Evolutionary conservation across 23 tunicate species (phyloP).

Genomic region (Trididemnum clinides): DNA sequence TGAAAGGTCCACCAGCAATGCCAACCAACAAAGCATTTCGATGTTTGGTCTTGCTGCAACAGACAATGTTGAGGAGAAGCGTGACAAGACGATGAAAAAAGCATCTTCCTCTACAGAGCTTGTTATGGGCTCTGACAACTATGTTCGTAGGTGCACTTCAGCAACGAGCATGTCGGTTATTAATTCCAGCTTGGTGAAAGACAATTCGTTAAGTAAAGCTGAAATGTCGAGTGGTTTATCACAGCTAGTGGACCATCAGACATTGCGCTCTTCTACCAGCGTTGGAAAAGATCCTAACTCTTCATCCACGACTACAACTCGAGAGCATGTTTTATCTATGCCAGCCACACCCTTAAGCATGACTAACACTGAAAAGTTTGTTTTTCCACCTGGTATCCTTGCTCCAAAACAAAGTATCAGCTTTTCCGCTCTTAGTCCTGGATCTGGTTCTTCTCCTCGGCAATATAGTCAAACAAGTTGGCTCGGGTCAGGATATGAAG

Average conservation of each 20-base stretch:
- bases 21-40: too few relatives aligned
- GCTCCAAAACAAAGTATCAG: not conserved
- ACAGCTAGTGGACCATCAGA: constrained; percentile 5
- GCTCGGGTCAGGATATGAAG: constrained; percentile 88
- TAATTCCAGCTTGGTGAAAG: not conserved
- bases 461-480: constrained; percentile 78
- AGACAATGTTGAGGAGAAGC: too few relatives aligned
- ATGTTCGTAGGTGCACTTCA: constrained; percentile 1
- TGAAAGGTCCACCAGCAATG: too few relatives aligned
- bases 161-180: not conserved
- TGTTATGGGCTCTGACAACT: not conserved
- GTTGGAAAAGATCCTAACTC: constrained; percentile 24
- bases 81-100: not conserved
- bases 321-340: constrained; percentile 36
- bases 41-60: too few relatives aligned
- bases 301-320: not conserved
- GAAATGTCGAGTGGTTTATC: not conserved
- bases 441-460: constrained; percentile 52
- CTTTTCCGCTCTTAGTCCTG: constrained; percentile 30
- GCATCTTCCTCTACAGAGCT: constrained; percentile 53
- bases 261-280: constrained; percentile 27
- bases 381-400: not conserved
- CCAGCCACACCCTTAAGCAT: constrained; percentile 47
- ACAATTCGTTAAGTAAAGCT: not conserved
- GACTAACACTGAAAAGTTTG: constrained; percentile 22